Evolutionary conservation across 1,140 invertebrate genomes (phyloP).

Genomic region (Sminthurinus signatus): DNA sequence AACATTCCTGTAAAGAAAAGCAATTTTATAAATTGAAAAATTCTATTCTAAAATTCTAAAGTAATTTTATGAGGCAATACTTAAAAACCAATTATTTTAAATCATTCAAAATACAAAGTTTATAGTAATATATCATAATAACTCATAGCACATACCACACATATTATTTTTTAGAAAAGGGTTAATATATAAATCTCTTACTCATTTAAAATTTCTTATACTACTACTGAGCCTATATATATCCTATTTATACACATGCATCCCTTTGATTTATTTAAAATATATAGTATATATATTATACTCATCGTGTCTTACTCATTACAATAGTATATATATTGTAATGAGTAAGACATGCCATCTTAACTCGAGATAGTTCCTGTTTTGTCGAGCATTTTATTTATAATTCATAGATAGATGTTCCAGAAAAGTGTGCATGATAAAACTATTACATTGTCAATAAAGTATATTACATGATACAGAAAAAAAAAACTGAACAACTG

Average conservation of each 20-base stretch:
- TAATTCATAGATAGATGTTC: no score
- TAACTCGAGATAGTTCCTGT: no score
- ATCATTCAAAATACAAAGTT: neutral
- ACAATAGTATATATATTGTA: no score
- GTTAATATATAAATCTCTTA: neutral
- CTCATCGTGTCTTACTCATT: neutral
- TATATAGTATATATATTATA: neutral
- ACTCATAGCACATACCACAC: neutral
- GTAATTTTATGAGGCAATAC: neutral
- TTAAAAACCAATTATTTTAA: no score
- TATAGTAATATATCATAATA: neutral
- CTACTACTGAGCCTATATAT: neutral
- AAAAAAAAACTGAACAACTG: no score
- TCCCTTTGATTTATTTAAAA: neutral
- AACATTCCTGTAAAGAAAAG: conserved; percentile 50
- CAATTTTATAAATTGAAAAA: neutral
- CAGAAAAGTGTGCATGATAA: no score
- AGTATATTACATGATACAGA: no score
- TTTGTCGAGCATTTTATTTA: no score
- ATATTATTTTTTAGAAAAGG: no score
- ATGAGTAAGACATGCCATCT: no score
- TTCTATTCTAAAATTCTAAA: neutral
- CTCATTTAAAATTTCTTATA: neutral
- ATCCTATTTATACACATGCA: neutral
- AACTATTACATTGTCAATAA: no score